These are phyloP conservation scores for Ips nitidus DNA, from an alignment of 1,140 invertebrate species.

Conservation along the genomic window DNA sequence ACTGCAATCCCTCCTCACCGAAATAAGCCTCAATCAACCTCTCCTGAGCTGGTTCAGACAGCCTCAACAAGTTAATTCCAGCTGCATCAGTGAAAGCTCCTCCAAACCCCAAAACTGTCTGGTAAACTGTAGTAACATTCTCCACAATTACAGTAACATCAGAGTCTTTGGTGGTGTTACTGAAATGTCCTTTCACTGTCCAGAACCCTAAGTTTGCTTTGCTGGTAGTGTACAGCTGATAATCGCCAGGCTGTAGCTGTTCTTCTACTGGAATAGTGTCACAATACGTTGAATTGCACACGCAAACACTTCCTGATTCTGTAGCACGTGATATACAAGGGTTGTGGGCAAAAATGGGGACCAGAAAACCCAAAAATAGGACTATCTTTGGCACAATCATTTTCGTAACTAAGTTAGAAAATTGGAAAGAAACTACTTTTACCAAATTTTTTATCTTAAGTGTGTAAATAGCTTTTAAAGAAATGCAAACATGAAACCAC, in stretches of 20 bases:
- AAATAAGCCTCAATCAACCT: constrained; percentile 55
- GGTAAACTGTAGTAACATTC: constrained; percentile 51
- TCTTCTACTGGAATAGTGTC: constrained; percentile 64
- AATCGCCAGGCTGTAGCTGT: constrained; percentile 52
- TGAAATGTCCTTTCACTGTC: constrained; percentile 44
- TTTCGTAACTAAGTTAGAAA: too few relatives aligned
- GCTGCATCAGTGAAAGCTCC: constrained; percentile 60
- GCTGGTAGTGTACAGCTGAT: constrained; percentile 61
- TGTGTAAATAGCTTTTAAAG: too few relatives aligned
- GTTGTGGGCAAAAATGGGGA: neutral
- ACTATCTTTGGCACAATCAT: too few relatives aligned
- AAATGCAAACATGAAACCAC: too few relatives aligned
- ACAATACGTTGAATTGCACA: constrained; percentile 83
- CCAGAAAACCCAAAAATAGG: too few relatives aligned
- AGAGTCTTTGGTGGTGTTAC: neutral
- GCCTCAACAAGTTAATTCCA: constrained; percentile 35
- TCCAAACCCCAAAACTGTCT: constrained; percentile 77
- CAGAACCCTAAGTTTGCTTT: constrained; percentile 58
- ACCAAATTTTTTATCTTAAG: too few relatives aligned
- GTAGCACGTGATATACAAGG: neutral
- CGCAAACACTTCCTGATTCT: constrained; percentile 64
- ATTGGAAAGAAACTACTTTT: too few relatives aligned
- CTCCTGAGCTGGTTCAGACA: constrained; percentile 26
- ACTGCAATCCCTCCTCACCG: constrained; percentile 65
- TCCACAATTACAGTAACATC: constrained; percentile 30